Evolutionary conservation across 2,113 vertebrate species (phyloP), one percentile per base, ranked within the genome.

Genomic region (Eolophus roseicapilla): DNA sequence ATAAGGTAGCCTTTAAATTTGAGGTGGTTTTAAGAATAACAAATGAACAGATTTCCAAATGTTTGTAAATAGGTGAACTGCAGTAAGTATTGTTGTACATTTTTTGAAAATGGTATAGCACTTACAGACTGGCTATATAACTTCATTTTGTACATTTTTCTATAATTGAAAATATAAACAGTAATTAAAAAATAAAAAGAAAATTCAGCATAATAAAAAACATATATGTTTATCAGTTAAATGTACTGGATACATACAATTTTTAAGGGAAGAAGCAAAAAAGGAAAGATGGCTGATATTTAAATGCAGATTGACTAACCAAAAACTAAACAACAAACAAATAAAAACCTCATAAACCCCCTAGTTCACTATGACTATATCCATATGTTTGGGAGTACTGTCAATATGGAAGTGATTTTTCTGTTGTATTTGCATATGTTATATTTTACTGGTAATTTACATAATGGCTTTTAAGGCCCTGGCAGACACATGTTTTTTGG

Each of bases 161-260:
- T 98, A 98, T 98, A 98, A 98, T 97, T 98, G 98, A 98, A 98
- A 98, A 98, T 98, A 98, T 98, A 98, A 98, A 98, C 98, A 98
- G 98, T 98, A 98, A 98, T 98, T 98, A 98, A 98, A 98, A 98
- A 98, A 98, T 97, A 98, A 98, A 98, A 98, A 98, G 97, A 98
- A 98, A 98, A 98, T 98, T 98, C 98, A 98, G 98, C 98, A 91
- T 98, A 98, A 98, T 98, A 98, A 98, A 98, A 98, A 98, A 98
- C 98, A 98, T 98, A 98, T 97, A 95, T 96, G 97, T 97, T 98
- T 98, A 98, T 98, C 98, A 98, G 97, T 98, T 98, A 98, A 98
- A 98, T 98, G 98, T 98, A 98, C 97, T 98, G 98, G 97, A 98
- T 98, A 98, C 98, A 98, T 98, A 98, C 97, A 98, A 98, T 98